Conservation (phyloP, 1,140 invertebrate species). For the Panagrolaimus sp. region DNA sequence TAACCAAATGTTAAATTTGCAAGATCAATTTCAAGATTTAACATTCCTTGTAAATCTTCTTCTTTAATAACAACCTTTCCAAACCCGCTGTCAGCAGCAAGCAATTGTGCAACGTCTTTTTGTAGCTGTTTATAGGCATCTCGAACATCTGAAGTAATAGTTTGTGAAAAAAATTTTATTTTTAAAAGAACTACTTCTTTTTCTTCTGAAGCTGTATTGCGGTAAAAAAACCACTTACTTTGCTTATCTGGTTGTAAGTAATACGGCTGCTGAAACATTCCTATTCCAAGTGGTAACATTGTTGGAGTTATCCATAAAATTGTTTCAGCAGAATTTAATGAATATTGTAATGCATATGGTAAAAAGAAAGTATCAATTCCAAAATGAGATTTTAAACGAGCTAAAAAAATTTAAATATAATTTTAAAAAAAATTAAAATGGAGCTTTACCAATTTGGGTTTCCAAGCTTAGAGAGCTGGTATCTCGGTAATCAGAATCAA, state of each 20-base stretch:
- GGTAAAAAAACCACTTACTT: no score
- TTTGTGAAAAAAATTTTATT: no score
- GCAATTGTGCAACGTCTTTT: constrained; percentile 8
- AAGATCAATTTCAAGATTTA: constrained; percentile 16
- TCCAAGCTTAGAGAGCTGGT: neutral
- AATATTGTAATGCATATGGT: constrained; percentile 18
- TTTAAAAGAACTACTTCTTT: no score
- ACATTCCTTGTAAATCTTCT: constrained; percentile 15
- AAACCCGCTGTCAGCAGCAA: constrained; percentile 16
- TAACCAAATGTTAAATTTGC: constrained; percentile 14
- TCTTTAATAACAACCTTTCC: neutral
- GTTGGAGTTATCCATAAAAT: constrained; percentile 17
- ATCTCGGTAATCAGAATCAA: constrained; percentile 13
- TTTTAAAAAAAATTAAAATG: no score
- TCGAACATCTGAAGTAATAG: constrained; percentile 13
- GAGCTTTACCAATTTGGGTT: constrained; percentile 10
- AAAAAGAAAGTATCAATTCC: constrained; percentile 21
- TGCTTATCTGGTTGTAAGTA: constrained; percentile 13
- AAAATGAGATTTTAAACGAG: constrained; percentile 11
- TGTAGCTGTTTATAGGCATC: constrained; percentile 19
- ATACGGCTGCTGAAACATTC: constrained; percentile 12
- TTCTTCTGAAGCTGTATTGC: no score
- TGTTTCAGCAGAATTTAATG: constrained; percentile 10
- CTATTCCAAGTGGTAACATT: constrained; percentile 23
- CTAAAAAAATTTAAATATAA: neutral